Evolutionary conservation across 1,140 invertebrate genomes (phyloP).

Genomic region (Pseudachorutes palmiensis): DNA sequence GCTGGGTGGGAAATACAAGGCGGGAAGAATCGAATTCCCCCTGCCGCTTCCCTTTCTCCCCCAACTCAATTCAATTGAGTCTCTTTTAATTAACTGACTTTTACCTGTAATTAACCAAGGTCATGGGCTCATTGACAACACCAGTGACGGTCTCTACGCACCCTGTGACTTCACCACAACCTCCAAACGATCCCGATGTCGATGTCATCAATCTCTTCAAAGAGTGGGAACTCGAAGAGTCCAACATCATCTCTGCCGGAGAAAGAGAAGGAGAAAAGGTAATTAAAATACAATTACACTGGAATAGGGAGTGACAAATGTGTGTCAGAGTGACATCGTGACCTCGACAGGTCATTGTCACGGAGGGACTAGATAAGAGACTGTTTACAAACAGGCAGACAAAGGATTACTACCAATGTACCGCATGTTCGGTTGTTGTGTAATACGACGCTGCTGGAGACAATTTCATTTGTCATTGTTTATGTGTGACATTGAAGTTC

Average conservation of each 20-base stretch:
- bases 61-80: conserved; percentile 14
- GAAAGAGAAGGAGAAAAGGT: not conserved
- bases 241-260: not conserved
- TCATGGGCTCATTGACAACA: not conserved
- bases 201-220: not conserved
- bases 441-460: too few species aligned
- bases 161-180: not conserved
- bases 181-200: not conserved
- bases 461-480: too few species aligned
- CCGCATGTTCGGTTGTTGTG: too few species aligned
- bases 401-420: too few species aligned
- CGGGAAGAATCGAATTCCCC: conserved; percentile 3
- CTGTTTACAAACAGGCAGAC: too few species aligned
- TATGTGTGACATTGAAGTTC: too few species aligned
- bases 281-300: too few species aligned
- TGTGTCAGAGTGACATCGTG: too few species aligned
- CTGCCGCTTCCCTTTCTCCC: conserved; percentile 21
- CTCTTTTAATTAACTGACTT: not conserved
- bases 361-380: too few species aligned
- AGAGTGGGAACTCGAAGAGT: conserved; percentile 18
- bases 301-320: too few species aligned
- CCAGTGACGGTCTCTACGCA: not conserved
- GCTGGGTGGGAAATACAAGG: conserved; percentile 1
- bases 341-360: too few species aligned
- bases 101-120: not conserved